Conservation (phyloP, 2,888 invertebrate genomes). For the Drosophila eohydei region DNA sequence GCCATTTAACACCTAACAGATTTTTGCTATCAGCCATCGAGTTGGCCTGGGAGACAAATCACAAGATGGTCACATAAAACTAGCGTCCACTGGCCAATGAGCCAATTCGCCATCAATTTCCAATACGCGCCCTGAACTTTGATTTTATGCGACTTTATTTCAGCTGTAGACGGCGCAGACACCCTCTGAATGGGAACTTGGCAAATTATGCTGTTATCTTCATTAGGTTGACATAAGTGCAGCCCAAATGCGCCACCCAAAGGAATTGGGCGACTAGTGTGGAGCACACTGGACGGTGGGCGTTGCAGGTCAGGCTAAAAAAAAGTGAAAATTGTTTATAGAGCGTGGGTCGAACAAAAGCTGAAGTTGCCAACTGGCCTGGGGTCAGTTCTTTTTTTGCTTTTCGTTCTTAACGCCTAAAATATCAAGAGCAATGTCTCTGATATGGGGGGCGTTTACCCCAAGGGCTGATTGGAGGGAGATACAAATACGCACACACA, state of each 20-base stretch:
- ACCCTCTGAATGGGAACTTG: constrained; percentile 40
- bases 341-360: constrained; percentile 57
- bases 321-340: constrained; percentile 77
- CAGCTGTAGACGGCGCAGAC: background rate
- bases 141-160: constrained; percentile 52
- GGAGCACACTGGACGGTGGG: background rate
- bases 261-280: constrained; percentile 58
- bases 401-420: constrained; percentile 65
- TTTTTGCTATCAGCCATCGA: constrained; percentile 61
- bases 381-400: constrained; percentile 62
- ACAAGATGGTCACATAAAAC: constrained; percentile 62
- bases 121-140: constrained; percentile 68
- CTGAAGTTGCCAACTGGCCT: constrained; percentile 18
- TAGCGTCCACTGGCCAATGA: constrained; percentile 10
- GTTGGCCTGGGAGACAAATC: constrained; percentile 56
- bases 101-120: constrained; percentile 64
- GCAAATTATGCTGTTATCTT: constrained; percentile 81
- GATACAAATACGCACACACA: constrained; percentile 17
- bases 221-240: constrained; percentile 80
- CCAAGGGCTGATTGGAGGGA: constrained; percentile 28
- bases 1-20: constrained; percentile 77
- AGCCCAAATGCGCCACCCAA: constrained; percentile 77
- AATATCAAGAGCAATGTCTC: constrained; percentile 67
- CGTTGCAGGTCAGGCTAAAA: constrained; percentile 28
- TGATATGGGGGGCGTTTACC: constrained; percentile 66